Conservation (phyloP, 1,140 invertebrate species). For the Chymomyza costata region DNA sequence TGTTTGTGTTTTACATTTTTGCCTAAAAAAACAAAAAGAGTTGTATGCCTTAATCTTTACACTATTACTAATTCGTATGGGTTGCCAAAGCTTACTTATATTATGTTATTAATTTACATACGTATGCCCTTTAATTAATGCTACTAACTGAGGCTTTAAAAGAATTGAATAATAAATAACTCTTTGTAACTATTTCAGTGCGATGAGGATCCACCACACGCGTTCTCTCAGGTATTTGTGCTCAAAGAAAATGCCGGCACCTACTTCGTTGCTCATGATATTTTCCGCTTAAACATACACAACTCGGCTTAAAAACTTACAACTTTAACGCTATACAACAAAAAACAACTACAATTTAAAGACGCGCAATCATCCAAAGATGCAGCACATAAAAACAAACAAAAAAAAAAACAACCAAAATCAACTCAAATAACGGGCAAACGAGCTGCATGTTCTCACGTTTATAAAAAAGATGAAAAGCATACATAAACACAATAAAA, state of each 20-base stretch:
- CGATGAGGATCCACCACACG: conserved; percentile 94
- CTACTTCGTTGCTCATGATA: conserved; percentile 94
- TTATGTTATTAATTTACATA: too few relatives aligned
- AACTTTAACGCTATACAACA: too few relatives aligned
- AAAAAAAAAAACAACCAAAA: not conserved
- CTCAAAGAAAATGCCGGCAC: conserved; percentile 88
- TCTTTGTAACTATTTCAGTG: conserved; percentile 80
- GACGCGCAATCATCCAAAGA: too few relatives aligned
- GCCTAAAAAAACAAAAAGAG: too few relatives aligned
- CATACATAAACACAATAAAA: not conserved
- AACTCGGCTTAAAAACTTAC: conserved; percentile 79
- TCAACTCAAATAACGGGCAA: conserved; percentile 2
- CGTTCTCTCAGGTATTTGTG: conserved; percentile 92
- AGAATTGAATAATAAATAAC: conserved; percentile 1
- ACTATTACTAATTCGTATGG: not conserved
- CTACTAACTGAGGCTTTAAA: too few relatives aligned
- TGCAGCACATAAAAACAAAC: too few relatives aligned
- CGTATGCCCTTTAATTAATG: too few relatives aligned
- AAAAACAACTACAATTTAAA: not conserved
- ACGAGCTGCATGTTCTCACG: conserved; percentile 39
- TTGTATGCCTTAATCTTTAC: too few relatives aligned
- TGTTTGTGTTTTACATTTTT: too few relatives aligned
- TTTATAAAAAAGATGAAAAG: conserved; percentile 38
- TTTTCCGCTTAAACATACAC: conserved; percentile 93
- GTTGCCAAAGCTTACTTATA: conserved; percentile 13